Evolutionary conservation across 2,888 invertebrate species (phyloP).

Genomic region (Melanostoma scalare): DNA sequence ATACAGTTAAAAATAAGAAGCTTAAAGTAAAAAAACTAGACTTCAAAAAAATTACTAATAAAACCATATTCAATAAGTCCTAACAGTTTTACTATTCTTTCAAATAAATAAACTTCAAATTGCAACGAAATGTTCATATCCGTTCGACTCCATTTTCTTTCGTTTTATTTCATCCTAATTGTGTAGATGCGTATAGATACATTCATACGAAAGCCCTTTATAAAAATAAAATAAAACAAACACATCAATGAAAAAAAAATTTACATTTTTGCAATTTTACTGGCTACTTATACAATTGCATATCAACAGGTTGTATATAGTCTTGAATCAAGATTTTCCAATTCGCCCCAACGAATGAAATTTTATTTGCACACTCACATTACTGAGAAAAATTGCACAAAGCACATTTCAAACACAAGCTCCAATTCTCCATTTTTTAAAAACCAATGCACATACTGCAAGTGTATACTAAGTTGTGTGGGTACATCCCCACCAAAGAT

Average conservation of each 20-base stretch:
- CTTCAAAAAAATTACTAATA: too few species aligned
- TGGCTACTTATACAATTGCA: conserved; percentile 58
- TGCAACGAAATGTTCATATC: too few species aligned
- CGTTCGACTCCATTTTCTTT: too few species aligned
- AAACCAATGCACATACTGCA: conserved; percentile 55
- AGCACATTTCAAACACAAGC: conserved; percentile 8
- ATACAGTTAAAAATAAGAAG: too few species aligned
- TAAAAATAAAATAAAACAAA: too few species aligned
- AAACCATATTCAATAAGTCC: too few species aligned
- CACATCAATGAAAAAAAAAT: not conserved
- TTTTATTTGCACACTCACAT: conserved; percentile 42
- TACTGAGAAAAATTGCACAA: conserved; percentile 16
- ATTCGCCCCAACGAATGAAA: conserved; percentile 69
- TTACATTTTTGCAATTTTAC: conserved; percentile 44
- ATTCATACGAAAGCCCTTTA: not conserved
- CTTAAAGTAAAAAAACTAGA: too few species aligned
- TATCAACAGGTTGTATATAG: not conserved
- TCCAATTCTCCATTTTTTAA: conserved; percentile 50
- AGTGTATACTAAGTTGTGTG: conserved; percentile 9
- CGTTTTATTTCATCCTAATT: too few species aligned
- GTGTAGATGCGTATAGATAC: too few species aligned
- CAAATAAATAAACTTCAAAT: too few species aligned
- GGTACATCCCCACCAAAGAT: conserved; percentile 38
- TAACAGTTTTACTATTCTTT: too few species aligned
- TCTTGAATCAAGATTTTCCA: conserved; percentile 23